Conservation (phyloP, 2,888 invertebrate species). For the Trachelus iudaicus region DNA sequence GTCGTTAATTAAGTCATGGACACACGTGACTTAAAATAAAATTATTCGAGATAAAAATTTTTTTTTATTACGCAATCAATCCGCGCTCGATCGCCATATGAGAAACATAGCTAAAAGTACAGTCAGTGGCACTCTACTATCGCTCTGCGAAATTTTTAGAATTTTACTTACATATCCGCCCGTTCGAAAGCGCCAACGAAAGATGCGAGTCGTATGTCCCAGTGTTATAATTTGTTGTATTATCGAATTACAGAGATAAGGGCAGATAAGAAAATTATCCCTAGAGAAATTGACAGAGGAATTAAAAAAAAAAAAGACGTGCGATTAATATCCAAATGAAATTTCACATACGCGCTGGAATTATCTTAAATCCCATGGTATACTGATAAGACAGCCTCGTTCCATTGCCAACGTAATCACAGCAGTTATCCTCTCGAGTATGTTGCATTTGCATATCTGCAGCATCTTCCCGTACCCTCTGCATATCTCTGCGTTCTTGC, state of each 20-base stretch:
- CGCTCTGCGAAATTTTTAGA: too few relatives aligned
- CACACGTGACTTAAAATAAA: background rate
- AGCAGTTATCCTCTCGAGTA: slow-evolving; percentile 19
- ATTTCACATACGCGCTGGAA: background rate
- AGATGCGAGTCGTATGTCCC: too few relatives aligned
- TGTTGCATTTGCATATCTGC: slow-evolving; percentile 38
- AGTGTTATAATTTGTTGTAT: too few relatives aligned
- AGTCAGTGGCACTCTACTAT: background rate
- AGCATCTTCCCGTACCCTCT: slow-evolving; percentile 28
- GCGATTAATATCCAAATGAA: background rate
- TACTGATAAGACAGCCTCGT: background rate
- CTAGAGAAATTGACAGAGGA: too few relatives aligned
- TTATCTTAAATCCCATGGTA: background rate
- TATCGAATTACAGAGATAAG: too few relatives aligned
- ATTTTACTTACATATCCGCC: too few relatives aligned
- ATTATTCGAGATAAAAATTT: background rate
- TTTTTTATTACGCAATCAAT: background rate
- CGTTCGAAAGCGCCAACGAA: too few relatives aligned
- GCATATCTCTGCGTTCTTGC: background rate
- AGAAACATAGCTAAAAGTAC: background rate
- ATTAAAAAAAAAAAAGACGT: background rate
- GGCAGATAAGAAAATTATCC: too few relatives aligned
- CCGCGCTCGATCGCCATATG: background rate
- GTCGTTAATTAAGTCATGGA: background rate
- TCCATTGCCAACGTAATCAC: slow-evolving; percentile 33